Base-by-base conservation (phyloP, 2,113 vertebrate species). In the Protobothrops flavoviridis region DNA sequence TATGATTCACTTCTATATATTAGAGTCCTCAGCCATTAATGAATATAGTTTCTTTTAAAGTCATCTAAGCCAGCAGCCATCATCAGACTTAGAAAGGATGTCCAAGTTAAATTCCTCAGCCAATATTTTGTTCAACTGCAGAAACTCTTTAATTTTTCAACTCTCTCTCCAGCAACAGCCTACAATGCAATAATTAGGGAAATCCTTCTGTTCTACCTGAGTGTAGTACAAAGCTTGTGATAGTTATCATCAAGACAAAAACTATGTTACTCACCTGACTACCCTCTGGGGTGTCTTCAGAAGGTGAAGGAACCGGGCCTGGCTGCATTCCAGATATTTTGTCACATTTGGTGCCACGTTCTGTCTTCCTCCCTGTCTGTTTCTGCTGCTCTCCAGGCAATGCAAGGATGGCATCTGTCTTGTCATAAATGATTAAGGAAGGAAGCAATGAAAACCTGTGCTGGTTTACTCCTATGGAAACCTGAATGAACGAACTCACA, bases 401-500 rank as follows among this genome's bases (percentile, higher is more conserved):
- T 33, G 59, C 64, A 59, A 45, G 69, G 69, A 90, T 59, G 24
- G 92, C 26, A 53, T 90, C 69, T 57, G 69, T 20, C 43, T 59
- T 93, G 92, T 90, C 64, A 89, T 33, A 23, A 57, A 52, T 85
- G 55, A 92, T 89, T 89, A 89, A 93, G 61, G 26, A 85, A 93
- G 87, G 53, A 81, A 85, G 48, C 33, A 10, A n/a, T 89, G 64
- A 50, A 89, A 89, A 45, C 53, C 10, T 55, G 39, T 92, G 64
- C 92, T 55, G 50, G n/a, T 11, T 87, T 48, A 33, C n/a, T 69
- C 52, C 69, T 64, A 20, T 74, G 59, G 86, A 59, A 93, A 56
- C 69, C 55, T 90, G 88, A 39, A 90, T 4, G 69, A 61, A 59
- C 8, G 3, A 50, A 57, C 64, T 61, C 39, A 57, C 92, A 93